Percentiles rank a stretch among this genome's conserved stretches.
Conservation (phyloP, 2,888 invertebrate species). For the Salpingus planirostris region DNA sequence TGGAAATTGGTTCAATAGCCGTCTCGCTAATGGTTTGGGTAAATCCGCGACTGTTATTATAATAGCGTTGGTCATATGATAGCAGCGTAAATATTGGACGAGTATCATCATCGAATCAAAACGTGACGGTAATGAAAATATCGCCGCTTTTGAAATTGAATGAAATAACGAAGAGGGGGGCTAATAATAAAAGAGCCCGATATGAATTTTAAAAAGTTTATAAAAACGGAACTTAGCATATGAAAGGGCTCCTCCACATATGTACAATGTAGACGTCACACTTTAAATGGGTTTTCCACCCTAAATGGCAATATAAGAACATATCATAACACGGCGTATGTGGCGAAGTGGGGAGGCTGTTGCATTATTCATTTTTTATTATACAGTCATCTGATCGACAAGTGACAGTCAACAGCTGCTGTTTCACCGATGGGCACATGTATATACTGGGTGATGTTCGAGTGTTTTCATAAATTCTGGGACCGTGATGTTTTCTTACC, state of each 20-base stretch:
- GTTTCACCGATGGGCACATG: slow-evolving; percentile 38
- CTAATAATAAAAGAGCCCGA: too few relatives aligned
- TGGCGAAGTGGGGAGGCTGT: slow-evolving; percentile 30
- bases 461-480: slow-evolving; percentile 40
- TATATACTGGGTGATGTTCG: too few relatives aligned
- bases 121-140: too few relatives aligned
- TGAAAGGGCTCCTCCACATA: slow-evolving; percentile 34
- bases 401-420: slow-evolving; percentile 43
- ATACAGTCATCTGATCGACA: slow-evolving; percentile 41
- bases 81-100: too few relatives aligned
- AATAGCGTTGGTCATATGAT: too few relatives aligned
- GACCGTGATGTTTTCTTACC: slow-evolving; percentile 14
- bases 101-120: too few relatives aligned
- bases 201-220: slow-evolving; percentile 34
- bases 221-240: slow-evolving; percentile 37
- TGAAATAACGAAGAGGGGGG: too few relatives aligned
- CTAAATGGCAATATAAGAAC: slow-evolving; percentile 39
- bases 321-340: slow-evolving; percentile 38
- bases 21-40: too few relatives aligned
- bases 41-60: too few relatives aligned
- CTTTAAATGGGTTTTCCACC: slow-evolving; percentile 41
- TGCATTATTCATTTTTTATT: slow-evolving; percentile 37
- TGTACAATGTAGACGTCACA: slow-evolving; percentile 41
- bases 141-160: too few relatives aligned
- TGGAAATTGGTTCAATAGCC: too few relatives aligned